phyloP scores from a whole-genome alignment of 2,797 vertebrate species.

The Enteromius trimaculatus region DNA sequence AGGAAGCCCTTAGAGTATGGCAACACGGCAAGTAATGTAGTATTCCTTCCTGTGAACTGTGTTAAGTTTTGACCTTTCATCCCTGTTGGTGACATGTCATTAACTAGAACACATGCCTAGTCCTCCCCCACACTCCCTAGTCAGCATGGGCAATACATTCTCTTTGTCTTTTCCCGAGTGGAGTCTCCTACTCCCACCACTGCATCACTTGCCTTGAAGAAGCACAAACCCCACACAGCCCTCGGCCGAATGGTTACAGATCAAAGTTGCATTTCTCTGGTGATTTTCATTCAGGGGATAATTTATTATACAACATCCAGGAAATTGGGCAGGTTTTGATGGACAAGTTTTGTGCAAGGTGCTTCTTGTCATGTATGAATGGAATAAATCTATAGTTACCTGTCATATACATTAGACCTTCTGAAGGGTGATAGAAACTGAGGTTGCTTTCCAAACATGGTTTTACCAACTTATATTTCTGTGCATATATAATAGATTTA shows the following conservation, averaged over 20 bases:
- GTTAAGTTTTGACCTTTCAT: slow-evolving; percentile 80
- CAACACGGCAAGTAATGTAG: slow-evolving; percentile 67
- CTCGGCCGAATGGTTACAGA: neutral
- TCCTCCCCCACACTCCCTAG: slow-evolving; percentile 70
- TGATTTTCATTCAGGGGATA: neutral
- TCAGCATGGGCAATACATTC: slow-evolving; percentile 77
- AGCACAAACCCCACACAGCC: slow-evolving; percentile 23
- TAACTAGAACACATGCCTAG: slow-evolving; percentile 79
- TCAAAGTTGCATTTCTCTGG: slow-evolving; percentile 8
- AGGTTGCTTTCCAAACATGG: neutral
- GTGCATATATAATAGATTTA: neutral
- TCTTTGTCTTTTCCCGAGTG: slow-evolving; percentile 68
- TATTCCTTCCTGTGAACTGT: slow-evolving; percentile 74
- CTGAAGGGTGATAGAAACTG: neutral
- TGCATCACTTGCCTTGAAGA: slow-evolving; percentile 43
- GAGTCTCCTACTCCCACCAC: slow-evolving; percentile 41
- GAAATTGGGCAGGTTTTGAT: neutral
- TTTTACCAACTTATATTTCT: neutral
- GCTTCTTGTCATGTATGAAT: slow-evolving; percentile 1
- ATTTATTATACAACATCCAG: slow-evolving; percentile 11
- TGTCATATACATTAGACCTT: neutral
- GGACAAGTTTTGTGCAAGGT: neutral
- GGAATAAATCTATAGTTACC: slow-evolving; percentile 7
- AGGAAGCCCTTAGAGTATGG: slow-evolving; percentile 69
- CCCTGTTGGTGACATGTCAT: slow-evolving; percentile 79